Evolutionary conservation across 2,113 vertebrate species (phyloP), one percentile per base, ranked within the genome.

Genomic region (Pluvianellus socialis): DNA sequence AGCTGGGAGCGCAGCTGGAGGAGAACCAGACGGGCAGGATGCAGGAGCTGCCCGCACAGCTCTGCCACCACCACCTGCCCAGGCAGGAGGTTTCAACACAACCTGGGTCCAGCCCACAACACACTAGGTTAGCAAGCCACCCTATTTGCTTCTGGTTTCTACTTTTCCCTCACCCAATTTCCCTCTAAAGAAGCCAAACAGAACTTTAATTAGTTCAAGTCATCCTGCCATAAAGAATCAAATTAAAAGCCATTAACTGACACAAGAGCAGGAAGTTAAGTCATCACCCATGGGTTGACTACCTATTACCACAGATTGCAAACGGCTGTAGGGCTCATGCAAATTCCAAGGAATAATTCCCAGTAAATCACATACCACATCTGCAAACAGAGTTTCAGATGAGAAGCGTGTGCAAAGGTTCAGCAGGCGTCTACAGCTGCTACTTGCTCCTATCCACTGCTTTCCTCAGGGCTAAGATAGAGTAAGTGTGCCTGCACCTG

Each of bases 191-290:
- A 27, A 90, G 38, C 74, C 50, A 86, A 91, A 65, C 38, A 73
- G 59, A 94, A 92, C 67, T 55, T 94, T 58, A 90, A 94, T 87
- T 90, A 91, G 49, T 73, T 91, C n/a, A 94, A 89, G 53, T 27
- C 30, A 68, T 15, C 30, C 30, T 62, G 73, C 65, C 89, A 94
- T 58, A 88, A 76, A 90, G 92, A 92, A 91, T 88, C 67, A 62
- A 16, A 23, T 88, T 79, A 86, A 82, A 96, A 95, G 58, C 67
- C 52, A 94, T 62, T 74, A 91, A 85, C 44, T 87, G 83, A 84
- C 76, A 91, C 32, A 79, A 61, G 80, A 79, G 79, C 91, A 95
- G 94, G 94, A 96, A 95, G 81, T 95, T 49, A 89, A 81, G 38
- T 94, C 89, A 93, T 49, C 70, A 42, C 68, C 21, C 70, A 27